These are phyloP conservation scores for Cacajao melanocephalus DNA, from an alignment of 2,797 vertebrate species.

Conservation along the genomic window DNA sequence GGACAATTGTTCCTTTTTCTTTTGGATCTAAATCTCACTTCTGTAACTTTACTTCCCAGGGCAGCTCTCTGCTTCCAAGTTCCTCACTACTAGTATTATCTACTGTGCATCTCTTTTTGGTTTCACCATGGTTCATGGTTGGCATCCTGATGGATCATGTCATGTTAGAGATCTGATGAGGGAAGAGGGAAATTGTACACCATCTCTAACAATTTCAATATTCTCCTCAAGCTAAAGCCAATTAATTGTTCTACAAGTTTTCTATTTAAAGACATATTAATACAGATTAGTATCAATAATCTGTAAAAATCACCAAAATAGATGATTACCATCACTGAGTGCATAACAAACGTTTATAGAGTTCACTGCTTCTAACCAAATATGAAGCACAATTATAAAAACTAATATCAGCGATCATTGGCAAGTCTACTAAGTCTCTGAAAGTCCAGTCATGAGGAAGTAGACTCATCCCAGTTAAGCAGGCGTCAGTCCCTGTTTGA, in stretches of 20 bases:
- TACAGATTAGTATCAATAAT: neutral
- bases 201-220: neutral
- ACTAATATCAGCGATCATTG: neutral
- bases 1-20: neutral
- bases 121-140: neutral
- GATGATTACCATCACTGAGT: neutral
- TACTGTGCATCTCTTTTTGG: neutral
- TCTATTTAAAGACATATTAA: neutral
- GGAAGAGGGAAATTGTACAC: neutral
- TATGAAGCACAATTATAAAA: neutral
- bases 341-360: neutral
- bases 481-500: neutral
- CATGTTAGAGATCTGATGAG: neutral
- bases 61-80: neutral
- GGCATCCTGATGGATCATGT: neutral
- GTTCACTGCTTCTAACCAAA: neutral
- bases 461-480: rapidly evolving
- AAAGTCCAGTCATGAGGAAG: neutral
- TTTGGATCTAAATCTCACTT: neutral
- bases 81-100: neutral
- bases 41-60: neutral
- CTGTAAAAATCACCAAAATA: neutral
- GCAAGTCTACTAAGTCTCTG: neutral
- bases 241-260: neutral
- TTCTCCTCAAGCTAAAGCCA: neutral